Evolutionary conservation across 2,888 invertebrate species (phyloP), one percentile per base, ranked within the genome.

Genomic region (Clivina fossor): DNA sequence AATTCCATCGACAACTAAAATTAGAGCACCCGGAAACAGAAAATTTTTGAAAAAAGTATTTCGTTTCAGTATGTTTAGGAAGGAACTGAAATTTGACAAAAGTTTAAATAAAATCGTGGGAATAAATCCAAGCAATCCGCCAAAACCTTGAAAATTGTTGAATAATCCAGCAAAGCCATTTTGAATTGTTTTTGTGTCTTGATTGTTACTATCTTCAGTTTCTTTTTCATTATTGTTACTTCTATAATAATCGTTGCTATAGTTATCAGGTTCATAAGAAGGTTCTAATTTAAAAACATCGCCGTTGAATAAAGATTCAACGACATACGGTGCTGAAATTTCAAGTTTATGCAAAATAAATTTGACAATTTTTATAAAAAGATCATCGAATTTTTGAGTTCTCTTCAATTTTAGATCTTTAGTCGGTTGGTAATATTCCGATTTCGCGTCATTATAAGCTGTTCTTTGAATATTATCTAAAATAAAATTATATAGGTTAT

Each of bases 11-110:
- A 69, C 67, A 5, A 66, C 28, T 5, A 64, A 47, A 18, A 71
- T 46, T 11, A 72, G 60, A 1, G 67, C 40, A 24, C 62, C 66
- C 7, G 74, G 74, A 9, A 73, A 54, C 30, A 73, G 58, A 58
- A 73, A 72, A 15, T 64, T 68, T 53, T 61, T 71, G 47, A 73
- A 64, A 58, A 74, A 70, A 44, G 63, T 67, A 56, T 69, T 71
- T 58, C 67, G 69, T 46, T 68, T 67, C 46, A 74, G 59, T 51
- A 67, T 60, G 44, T 62, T 65, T 2, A 73, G 37, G 48, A 73
- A 68, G 30, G 59, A 61, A 9, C 61, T 66, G 2, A 70, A 24
- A 15, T 66, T 67, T 16, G 70, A 68, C 5, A 71, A 26, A 13
- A 72, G 5, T 61, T 68, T 69, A 18, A 73, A 54, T 18, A 72